Base-by-base conservation (phyloP, 2,797 vertebrate species). In the Cetoscarus ocellatus region DNA sequence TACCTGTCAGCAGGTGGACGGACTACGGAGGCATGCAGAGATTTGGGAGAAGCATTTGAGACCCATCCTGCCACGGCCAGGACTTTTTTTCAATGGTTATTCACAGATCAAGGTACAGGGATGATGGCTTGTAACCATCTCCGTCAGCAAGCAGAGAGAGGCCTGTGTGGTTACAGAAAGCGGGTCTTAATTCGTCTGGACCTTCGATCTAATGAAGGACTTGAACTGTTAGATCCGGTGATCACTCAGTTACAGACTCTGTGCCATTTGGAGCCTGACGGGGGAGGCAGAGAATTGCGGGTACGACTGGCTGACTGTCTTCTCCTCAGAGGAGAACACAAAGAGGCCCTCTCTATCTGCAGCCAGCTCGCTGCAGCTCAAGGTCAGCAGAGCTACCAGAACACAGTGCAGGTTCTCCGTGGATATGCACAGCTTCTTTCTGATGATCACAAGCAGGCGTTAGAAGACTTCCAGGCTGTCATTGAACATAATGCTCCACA, bases 381-480 rank as follows among this genome's bases (percentile, higher is more conserved):
- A 39, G 61, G 90, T 57, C 90, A 92, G 57, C 93, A 84, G 42
- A 95, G 92, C n/a, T 96, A 96, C 77, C 92, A 93, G 50, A 97
- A 94, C 83, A 96, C 96, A 0, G 94, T 99, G 9, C 93, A 97
- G 58, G 96, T 95, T 8, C 90, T 99, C 12, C 90, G 95, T 0
- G 98, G 97, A 10, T 98, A 97, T 83, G 96, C 96, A 13, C 88
- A 91, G 47, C 94, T 99, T 18, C 95, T 97, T 0, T 45, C 77
- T 1, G 94, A 94, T 0, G 91, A 96, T 59, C 86, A 90, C 8
- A 82, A 73, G 8, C 82, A 93, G 60, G 97, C 97, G 5, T 81
- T 95, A 64, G 93, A 94, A 71, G 97, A 98, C 89, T 99, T 99
- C 83, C 97, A 97, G 83, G 94, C 90, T 8, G 95, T 98, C 54